A percentile compares a stretch with the other conserved stretches of the same genome.
Evolutionary conservation across 1,140 invertebrate genomes (phyloP).

Genomic region (Leptinotarsa lineolata): DNA sequence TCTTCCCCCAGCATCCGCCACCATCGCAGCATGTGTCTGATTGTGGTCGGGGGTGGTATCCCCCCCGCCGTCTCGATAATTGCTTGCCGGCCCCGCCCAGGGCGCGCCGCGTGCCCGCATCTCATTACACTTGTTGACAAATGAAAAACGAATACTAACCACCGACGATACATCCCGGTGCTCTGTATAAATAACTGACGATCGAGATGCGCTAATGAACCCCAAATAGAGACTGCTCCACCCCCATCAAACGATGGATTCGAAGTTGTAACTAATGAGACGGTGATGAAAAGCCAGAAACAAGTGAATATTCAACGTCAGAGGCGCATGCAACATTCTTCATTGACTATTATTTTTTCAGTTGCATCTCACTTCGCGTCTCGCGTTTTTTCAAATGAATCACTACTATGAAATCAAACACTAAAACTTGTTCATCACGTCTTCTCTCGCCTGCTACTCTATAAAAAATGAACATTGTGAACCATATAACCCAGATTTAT

Average conservation of each 20-base stretch:
- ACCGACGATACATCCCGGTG: conserved; percentile 38
- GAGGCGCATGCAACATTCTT: too few species aligned
- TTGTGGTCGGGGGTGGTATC: conserved; percentile 36
- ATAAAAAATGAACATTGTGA: too few species aligned
- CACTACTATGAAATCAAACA: too few species aligned
- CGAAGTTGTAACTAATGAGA: neutral
- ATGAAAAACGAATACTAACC: conserved; percentile 52
- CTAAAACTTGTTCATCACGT: too few species aligned
- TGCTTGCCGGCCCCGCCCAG: conserved; percentile 53
- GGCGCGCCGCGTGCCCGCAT: conserved; percentile 55
- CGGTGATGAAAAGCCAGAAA: neutral
- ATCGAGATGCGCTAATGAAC: conserved; percentile 38
- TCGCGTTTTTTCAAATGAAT: too few species aligned
- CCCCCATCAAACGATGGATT: neutral
- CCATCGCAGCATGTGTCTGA: neutral
- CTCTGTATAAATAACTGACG: conserved; percentile 33
- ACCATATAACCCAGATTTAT: too few species aligned
- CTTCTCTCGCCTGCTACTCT: too few species aligned
- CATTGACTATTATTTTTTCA: too few species aligned
- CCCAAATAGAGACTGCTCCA: conserved; percentile 21
- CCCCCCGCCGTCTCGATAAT: conserved; percentile 51
- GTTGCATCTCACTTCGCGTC: too few species aligned
- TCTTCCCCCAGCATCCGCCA: neutral
- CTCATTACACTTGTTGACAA: conserved; percentile 56
- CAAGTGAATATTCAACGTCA: too few species aligned